phyloP scores from a whole-genome alignment of 2,113 vertebrate genomes.

The Gadus macrocephalus region DNA sequence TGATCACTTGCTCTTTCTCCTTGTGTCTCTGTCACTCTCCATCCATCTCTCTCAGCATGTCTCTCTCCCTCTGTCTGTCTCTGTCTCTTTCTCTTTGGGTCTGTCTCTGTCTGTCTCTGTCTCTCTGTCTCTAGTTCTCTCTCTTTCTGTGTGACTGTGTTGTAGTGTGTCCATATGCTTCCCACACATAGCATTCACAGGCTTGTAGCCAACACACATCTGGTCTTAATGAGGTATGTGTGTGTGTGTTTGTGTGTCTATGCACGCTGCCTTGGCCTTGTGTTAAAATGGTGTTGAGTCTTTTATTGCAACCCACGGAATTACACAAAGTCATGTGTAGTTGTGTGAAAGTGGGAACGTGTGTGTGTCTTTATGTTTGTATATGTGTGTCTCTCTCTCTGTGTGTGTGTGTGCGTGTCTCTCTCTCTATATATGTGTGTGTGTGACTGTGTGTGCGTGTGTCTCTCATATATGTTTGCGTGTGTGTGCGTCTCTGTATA shows the following conservation, averaged over 20 bases:
- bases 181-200: conserved; percentile 60
- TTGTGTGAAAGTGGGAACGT: conserved; percentile 5
- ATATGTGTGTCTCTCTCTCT: not conserved
- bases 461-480: too few species aligned
- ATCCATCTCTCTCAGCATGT: not conserved
- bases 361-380: not conserved
- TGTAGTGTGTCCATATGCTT: conserved; percentile 66
- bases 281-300: conserved; percentile 62
- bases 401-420: too few species aligned
- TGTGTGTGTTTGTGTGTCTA: conserved; percentile 31
- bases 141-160: conserved; percentile 40
- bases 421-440: too few species aligned
- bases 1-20: too few species aligned
- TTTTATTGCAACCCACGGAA: conserved; percentile 62
- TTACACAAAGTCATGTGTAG: conserved; percentile 44
- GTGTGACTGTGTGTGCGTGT: too few species aligned
- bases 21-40: too few species aligned
- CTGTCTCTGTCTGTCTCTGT: not conserved
- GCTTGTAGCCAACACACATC: conserved; percentile 63
- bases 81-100: not conserved
- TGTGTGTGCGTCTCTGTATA: too few species aligned
- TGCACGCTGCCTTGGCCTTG: conserved; percentile 52
- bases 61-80: conserved; percentile 1
- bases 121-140: not conserved
- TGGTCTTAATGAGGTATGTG: conserved; percentile 64